Base-by-base conservation (phyloP, 92 coral and sea anemone genomes). In the Heliopora coerulea region DNA sequence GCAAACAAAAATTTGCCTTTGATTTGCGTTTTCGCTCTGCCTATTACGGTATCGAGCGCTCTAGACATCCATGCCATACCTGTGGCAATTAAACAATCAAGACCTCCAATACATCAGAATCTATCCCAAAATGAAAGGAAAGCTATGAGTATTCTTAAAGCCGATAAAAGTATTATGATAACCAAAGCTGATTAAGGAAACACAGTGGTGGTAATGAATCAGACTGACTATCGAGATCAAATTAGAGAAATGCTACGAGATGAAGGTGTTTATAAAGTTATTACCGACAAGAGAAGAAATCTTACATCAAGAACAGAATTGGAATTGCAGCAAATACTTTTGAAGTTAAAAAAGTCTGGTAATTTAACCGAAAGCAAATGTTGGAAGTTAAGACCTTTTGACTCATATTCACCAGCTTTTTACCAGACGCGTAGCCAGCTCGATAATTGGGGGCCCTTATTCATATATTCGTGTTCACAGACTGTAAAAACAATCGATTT, bases 101-200 rank as follows among this genome's bases (percentile, higher is more conserved):
- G 6, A 31, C 70, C 72, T 24, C 72, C 72, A 0, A 64, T 25
- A 39, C 72, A 14, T 37, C 49, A 33, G 24, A 69, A 49, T 57
- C 41, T 48, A 17, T 7, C 62, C 3, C 35, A 24, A 23, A 41
- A 49, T 26, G 76, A 69, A 6, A 39, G 9, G 40, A 49, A 24
- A 27, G 35, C 76, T 0, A 13, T 69, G 9, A 69, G 0, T 23
- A 35, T 42, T 25, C 27, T 44, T 42, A 42, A 49, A 41, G 44
- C 25, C 48, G 76, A 69, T 34, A 24, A 69, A 46, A 50, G 28
- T 41, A 69, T 49, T 57, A n/a, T 69, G 26, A 69, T 49, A 20
- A 49, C 48, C 1, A 69, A 19, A 46, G 61, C 76, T 3, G 62
- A 44, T 25, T 41, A 68, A 44, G 60, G 75, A 11, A 68, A 68